These are phyloP conservation scores for Stegastes partitus DNA, from an alignment of 2,113 vertebrate species.

Conservation along the genomic window DNA sequence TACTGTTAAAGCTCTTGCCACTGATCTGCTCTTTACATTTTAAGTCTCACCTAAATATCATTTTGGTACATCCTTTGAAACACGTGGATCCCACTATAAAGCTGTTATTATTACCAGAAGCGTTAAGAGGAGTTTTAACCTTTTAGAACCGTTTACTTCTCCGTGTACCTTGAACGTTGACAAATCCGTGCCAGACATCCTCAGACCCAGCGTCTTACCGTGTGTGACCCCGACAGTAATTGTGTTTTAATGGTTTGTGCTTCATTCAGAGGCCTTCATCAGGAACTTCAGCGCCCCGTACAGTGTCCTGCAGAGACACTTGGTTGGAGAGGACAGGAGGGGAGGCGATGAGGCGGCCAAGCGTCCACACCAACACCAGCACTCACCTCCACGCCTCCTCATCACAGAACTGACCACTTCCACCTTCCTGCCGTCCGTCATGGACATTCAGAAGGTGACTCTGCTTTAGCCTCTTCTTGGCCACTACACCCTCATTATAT, in stretches of 20 bases:
- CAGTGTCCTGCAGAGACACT: conserved; percentile 92
- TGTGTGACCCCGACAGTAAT: neutral
- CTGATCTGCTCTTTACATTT: too few species aligned
- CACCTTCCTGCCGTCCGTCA: conserved; percentile 86
- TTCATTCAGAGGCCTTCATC: conserved; percentile 90
- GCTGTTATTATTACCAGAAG: too few species aligned
- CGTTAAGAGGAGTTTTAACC: too few species aligned
- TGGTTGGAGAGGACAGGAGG: conserved; percentile 83
- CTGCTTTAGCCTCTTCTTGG: neutral
- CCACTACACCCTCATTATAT: neutral
- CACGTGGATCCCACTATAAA: too few species aligned
- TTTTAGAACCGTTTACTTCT: neutral
- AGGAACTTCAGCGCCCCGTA: conserved; percentile 93
- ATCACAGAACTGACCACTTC: conserved; percentile 91
- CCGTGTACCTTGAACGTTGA: neutral
- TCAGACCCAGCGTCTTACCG: neutral
- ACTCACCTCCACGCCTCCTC: conserved; percentile 69
- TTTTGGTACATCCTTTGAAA: too few species aligned
- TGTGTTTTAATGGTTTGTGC: neutral
- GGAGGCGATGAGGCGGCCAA: neutral
- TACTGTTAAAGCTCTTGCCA: too few species aligned
- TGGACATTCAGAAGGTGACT: conserved; percentile 89
- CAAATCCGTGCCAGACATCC: neutral
- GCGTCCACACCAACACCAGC: conserved; percentile 1
- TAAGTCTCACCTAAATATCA: too few species aligned